A percentile compares a stretch with the other conserved stretches of the same genome.
Evolutionary conservation across 2,888 invertebrate species (phyloP).

Genomic region (Mimumesa dahlbomi): DNA sequence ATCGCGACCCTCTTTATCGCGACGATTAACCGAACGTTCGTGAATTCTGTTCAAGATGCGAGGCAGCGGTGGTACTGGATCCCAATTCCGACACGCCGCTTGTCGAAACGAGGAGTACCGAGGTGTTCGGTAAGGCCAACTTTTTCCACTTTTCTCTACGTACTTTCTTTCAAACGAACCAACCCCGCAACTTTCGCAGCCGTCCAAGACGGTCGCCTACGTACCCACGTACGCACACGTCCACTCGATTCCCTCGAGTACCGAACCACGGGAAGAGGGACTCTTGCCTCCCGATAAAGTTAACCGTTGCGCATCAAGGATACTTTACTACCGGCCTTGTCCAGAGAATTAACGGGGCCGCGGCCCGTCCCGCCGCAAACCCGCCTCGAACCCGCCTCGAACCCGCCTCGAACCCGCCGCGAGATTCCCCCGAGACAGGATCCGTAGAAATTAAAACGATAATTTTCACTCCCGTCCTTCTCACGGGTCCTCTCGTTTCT

Average conservation of each 20-base stretch:
- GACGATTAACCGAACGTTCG: slow-evolving; percentile 37
- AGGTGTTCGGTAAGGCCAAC: slow-evolving; percentile 76
- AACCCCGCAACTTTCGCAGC: no score
- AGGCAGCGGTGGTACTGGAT: slow-evolving; percentile 69
- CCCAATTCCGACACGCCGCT: slow-evolving; percentile 58
- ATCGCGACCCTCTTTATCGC: not conserved
- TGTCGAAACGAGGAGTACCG: slow-evolving; percentile 66
- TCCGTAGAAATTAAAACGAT: slow-evolving; percentile 74
- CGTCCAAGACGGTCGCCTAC: no score
- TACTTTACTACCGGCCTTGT: slow-evolving; percentile 70
- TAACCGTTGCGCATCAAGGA: slow-evolving; percentile 68
- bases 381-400: no score
- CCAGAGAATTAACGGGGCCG: slow-evolving; percentile 63
- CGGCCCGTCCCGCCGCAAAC: slow-evolving; percentile 4
- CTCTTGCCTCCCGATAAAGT: not conserved
- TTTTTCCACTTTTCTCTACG: no score
- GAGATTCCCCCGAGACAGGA: slow-evolving; percentile 50
- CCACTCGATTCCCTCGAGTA: no score
- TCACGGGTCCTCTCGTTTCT: not conserved
- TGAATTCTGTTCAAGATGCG: slow-evolving; percentile 69
- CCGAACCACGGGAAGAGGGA: no score
- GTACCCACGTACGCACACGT: no score
- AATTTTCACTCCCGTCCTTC: slow-evolving; percentile 67
- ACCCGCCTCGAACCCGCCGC: slow-evolving; percentile 9
- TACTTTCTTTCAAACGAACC: no score